phyloP scores from a whole-genome alignment of 37 sponge, comb jelly and placozoan genomes.

The Crambe crambe region DNA sequence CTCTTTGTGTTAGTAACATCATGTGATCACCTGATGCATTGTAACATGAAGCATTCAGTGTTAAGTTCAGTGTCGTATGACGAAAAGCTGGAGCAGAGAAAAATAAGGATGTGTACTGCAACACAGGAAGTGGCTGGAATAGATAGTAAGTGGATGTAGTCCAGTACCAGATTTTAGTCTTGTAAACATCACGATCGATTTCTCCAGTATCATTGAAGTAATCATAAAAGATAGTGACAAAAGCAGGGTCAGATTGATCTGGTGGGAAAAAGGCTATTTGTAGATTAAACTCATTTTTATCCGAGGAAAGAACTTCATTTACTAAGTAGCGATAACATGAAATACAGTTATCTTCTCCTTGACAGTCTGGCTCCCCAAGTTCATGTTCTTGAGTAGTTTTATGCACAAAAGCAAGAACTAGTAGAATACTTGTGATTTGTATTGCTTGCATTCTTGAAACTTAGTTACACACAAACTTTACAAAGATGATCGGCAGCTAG shows the following conservation, averaged over 20 bases:
- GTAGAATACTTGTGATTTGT: too few species aligned
- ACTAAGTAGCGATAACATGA: not conserved
- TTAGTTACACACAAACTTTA: too few species aligned
- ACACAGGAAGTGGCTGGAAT: not conserved
- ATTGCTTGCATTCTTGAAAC: too few species aligned
- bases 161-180: not conserved
- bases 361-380: too few species aligned
- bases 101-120: not conserved
- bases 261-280: constrained; percentile 6
- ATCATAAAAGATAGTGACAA: not conserved
- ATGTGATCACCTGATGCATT: not conserved
- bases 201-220: not conserved
- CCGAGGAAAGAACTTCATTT: not conserved
- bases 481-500: too few species aligned
- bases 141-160: not conserved
- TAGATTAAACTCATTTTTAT: not conserved
- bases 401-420: too few species aligned
- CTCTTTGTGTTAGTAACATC: not conserved
- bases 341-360: not conserved
- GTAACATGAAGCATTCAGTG: not conserved
- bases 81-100: not conserved
- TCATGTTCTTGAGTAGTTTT: too few species aligned
- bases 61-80: not conserved
- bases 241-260: not conserved
- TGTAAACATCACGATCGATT: not conserved